These are phyloP conservation scores for Telmatherina bonti DNA, from an alignment of 2,797 vertebrate species.

Conservation along the genomic window DNA sequence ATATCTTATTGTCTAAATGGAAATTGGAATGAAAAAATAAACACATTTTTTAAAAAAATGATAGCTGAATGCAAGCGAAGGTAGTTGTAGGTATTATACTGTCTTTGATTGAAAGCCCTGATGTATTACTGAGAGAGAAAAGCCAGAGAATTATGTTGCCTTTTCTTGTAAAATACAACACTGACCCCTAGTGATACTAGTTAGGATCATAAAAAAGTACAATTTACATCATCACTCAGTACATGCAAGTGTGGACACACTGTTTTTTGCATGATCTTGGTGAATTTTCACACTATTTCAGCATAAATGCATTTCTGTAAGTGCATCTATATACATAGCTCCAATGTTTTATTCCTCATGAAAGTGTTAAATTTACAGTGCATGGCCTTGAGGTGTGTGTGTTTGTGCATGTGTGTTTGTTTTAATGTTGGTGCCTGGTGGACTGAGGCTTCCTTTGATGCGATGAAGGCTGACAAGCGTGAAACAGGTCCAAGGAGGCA, in stretches of 20 bases:
- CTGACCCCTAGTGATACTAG: slow-evolving; percentile 78
- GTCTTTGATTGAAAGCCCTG: slow-evolving; percentile 41
- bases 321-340: not conserved
- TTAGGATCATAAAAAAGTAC: slow-evolving; percentile 2
- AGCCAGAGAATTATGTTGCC: slow-evolving; percentile 4
- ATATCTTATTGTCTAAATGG: not conserved
- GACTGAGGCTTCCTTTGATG: slow-evolving; percentile 81
- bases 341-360: not conserved
- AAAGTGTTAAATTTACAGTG: slow-evolving; percentile 32
- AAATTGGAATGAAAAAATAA: slow-evolving; percentile 30
- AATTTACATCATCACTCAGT: slow-evolving; percentile 32
- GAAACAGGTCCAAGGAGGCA: slow-evolving; percentile 87
- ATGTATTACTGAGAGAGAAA: slow-evolving; percentile 21
- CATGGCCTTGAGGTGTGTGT: slow-evolving; percentile 25
- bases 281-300: not conserved
- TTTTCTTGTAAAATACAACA: slow-evolving; percentile 72
- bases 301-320: not conserved
- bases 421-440: slow-evolving; percentile 74
- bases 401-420: slow-evolving; percentile 46
- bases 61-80: slow-evolving; percentile 23
- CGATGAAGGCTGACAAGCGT: slow-evolving; percentile 85
- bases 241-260: slow-evolving; percentile 7
- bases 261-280: slow-evolving; percentile 13
- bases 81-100: slow-evolving; percentile 21
- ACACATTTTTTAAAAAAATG: slow-evolving; percentile 20